These are phyloP conservation scores for Notodonta ziczac DNA, from an alignment of 2,888 invertebrate genomes.

Conservation along the genomic window DNA sequence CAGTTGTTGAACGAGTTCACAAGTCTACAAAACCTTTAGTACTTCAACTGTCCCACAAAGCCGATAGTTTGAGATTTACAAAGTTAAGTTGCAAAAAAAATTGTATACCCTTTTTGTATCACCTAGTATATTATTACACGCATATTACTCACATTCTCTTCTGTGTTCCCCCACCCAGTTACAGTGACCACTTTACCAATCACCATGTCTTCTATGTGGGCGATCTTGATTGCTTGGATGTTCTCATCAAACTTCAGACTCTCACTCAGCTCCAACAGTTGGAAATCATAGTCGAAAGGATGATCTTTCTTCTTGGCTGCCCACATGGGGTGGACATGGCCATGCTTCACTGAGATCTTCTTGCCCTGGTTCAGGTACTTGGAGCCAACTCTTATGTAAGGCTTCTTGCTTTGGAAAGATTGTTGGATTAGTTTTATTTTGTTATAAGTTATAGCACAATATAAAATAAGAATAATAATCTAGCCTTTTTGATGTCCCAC, in stretches of 20 bases:
- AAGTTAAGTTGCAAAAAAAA: too few relatives aligned
- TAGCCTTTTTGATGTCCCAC: too few relatives aligned
- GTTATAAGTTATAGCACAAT: neutral
- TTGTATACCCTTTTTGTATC: too few relatives aligned
- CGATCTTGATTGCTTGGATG: slow-evolving; percentile 69
- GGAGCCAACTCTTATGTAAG: slow-evolving; percentile 68
- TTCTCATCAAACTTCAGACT: slow-evolving; percentile 60
- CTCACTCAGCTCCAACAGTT: slow-evolving; percentile 63
- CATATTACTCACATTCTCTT: slow-evolving; percentile 67
- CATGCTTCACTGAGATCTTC: slow-evolving; percentile 48
- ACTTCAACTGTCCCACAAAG: too few relatives aligned
- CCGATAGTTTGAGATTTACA: too few relatives aligned
- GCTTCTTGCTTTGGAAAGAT: slow-evolving; percentile 59
- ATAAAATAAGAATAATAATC: too few relatives aligned
- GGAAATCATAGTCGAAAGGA: slow-evolving; percentile 75
- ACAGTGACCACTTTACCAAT: slow-evolving; percentile 72
- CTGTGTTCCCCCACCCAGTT: slow-evolving; percentile 77
- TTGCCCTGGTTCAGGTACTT: slow-evolving; percentile 65
- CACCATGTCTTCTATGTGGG: slow-evolving; percentile 70
- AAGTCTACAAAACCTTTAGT: too few relatives aligned
- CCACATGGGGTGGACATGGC: slow-evolving; percentile 67
- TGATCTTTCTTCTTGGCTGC: slow-evolving; percentile 59
- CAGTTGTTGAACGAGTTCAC: too few relatives aligned
- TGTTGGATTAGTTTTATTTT: slow-evolving; percentile 9
- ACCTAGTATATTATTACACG: too few relatives aligned